phyloP scores from a whole-genome alignment of 2,113 vertebrate species.

The Salminus brasiliensis region DNA sequence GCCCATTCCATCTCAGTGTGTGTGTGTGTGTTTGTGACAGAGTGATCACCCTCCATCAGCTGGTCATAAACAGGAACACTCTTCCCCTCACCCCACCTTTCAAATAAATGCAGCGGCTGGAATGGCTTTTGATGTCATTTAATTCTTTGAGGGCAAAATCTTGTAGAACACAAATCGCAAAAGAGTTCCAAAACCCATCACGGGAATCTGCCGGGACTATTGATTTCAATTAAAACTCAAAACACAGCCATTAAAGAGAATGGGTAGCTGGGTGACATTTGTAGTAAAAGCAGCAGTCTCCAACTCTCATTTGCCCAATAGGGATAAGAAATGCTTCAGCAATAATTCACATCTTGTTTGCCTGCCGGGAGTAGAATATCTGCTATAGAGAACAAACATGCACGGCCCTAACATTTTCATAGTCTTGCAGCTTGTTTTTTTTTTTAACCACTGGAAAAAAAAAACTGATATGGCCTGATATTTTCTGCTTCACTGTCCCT shows the following conservation, averaged over 20 bases:
- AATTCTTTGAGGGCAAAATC: conserved; percentile 10
- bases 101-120: neutral
- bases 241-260: conserved; percentile 52
- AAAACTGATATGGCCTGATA: neutral
- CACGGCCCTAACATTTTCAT: neutral
- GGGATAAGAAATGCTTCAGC: neutral
- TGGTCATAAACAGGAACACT: conserved; percentile 32
- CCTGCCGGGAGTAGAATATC: neutral
- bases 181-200: conserved; percentile 3
- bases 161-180: neutral
- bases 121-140: conserved; percentile 43
- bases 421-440: neutral
- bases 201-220: conserved; percentile 33
- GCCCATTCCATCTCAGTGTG: conserved; percentile 35
- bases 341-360: conserved; percentile 10
- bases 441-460: neutral
- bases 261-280: conserved; percentile 61
- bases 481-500: no score
- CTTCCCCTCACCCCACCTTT: conserved; percentile 25
- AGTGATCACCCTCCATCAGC: conserved; percentile 26
- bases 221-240: conserved; percentile 45
- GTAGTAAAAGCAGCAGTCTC: conserved; percentile 15
- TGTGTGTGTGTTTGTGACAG: conserved; percentile 31
- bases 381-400: neutral
- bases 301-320: conserved; percentile 34